Percentiles rank a stretch among this genome's conserved stretches.
These are phyloP conservation scores for Poicephalus meyeri DNA, from an alignment of 2,113 vertebrate genomes.

Conservation along the genomic window DNA sequence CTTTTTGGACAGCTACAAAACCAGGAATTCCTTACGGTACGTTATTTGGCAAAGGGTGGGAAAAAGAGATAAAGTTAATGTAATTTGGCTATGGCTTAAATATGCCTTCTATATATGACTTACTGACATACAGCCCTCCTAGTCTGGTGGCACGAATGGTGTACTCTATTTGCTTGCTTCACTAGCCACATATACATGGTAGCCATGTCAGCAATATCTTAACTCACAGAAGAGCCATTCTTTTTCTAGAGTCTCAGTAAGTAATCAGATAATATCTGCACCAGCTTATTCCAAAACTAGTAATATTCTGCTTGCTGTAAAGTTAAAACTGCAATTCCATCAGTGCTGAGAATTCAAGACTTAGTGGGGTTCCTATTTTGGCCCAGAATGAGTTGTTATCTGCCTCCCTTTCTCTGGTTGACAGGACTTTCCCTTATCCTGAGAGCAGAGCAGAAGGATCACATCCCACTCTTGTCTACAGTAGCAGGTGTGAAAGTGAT, in stretches of 20 bases:
- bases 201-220: background rate
- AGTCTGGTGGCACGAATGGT: background rate
- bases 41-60: background rate
- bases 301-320: no score
- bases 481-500: conserved; percentile 65
- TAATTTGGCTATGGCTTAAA: background rate
- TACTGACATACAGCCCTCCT: background rate
- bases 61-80: background rate
- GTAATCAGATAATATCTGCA: no score
- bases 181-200: background rate
- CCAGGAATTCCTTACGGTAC: conserved; percentile 62
- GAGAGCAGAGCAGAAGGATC: conserved; percentile 42
- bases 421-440: conserved; percentile 74
- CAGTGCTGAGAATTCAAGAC: background rate
- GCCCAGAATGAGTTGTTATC: no score
- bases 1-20: conserved; percentile 21
- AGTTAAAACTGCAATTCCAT: background rate
- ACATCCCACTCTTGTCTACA: conserved; percentile 65
- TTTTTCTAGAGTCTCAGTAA: no score
- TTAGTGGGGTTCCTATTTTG: background rate
- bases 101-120: accelerated
- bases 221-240: no score
- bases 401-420: background rate
- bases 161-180: background rate
- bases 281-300: no score